These are phyloP conservation scores for Aurelia sp. DNA, from an alignment of 30 jellyfish, hydroid and myxozoan species.

Conservation along the genomic window DNA sequence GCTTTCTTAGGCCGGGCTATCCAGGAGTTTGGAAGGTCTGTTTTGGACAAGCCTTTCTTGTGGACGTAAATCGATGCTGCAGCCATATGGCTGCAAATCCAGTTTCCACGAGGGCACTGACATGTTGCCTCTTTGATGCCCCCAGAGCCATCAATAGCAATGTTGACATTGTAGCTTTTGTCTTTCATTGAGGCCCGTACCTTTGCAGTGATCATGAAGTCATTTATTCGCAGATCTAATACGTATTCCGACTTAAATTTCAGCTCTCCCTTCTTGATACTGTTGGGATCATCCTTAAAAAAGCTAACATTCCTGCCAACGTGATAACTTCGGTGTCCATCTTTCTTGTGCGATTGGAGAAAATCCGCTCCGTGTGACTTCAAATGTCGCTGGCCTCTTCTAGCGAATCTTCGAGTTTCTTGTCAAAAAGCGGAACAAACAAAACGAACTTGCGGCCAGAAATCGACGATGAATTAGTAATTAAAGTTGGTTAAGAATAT, in stretches of 20 bases:
- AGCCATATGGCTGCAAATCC: constrained; percentile 53
- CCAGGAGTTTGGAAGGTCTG: constrained; percentile 37
- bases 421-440: no score
- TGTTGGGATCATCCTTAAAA: constrained; percentile 21
- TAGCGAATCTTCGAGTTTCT: no score
- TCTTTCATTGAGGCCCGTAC: constrained; percentile 38
- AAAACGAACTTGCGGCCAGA: no score
- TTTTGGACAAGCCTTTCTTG: constrained; percentile 23
- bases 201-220: background rate
- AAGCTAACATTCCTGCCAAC: constrained; percentile 5
- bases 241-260: constrained; percentile 20
- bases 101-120: constrained; percentile 36
- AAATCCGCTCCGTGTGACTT: no score
- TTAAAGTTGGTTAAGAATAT: no score
- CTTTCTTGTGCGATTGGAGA: no score
- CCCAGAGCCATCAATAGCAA: constrained; percentile 42
- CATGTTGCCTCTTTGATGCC: constrained; percentile 10
- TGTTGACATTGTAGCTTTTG: constrained; percentile 34
- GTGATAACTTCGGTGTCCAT: constrained; percentile 3
- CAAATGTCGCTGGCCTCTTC: no score
- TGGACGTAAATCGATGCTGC: constrained; percentile 17
- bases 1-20: constrained; percentile 18
- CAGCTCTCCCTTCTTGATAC: constrained; percentile 15
- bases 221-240: constrained; percentile 9
- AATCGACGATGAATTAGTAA: no score